A percentile compares a stretch with the other conserved stretches of the same genome.
Conservation (phyloP, 2,113 vertebrate species). For the Burhinus oedicnemus region DNA sequence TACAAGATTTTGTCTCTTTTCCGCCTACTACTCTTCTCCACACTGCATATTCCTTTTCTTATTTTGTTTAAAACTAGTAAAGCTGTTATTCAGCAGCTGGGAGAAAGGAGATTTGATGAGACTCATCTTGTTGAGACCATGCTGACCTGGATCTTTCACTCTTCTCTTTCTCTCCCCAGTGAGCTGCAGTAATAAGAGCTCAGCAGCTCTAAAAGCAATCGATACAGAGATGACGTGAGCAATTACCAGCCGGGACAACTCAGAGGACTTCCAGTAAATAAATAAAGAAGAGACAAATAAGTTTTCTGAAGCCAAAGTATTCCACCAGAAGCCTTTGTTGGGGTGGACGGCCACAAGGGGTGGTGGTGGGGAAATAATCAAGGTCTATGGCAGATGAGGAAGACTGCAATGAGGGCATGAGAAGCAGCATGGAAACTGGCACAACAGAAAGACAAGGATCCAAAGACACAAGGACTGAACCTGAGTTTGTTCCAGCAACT, state of each 20-base stretch:
- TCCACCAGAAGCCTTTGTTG: not conserved
- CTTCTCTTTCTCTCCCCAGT: constrained; percentile 48
- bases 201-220: constrained; percentile 75
- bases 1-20: not conserved
- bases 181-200: constrained; percentile 71
- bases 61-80: constrained; percentile 63
- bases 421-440: not conserved
- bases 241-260: constrained; percentile 73
- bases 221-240: constrained; percentile 64
- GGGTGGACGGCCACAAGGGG: not conserved
- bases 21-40: not conserved
- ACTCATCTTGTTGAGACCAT: constrained; percentile 44
- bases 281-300: constrained; percentile 56
- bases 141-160: constrained; percentile 63
- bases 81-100: constrained; percentile 64
- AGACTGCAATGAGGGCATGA: not conserved
- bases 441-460: not conserved
- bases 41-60: not conserved
- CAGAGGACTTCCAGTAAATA: constrained; percentile 68
- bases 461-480: not conserved
- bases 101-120: constrained; percentile 69
- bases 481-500: not conserved
- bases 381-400: not conserved
- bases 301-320: constrained; percentile 25
- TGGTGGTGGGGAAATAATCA: not conserved